Percentiles rank a stretch among this genome's conserved stretches.
phyloP scores from a whole-genome alignment of 2,113 vertebrate genomes.

The Festucalex cinctus region DNA sequence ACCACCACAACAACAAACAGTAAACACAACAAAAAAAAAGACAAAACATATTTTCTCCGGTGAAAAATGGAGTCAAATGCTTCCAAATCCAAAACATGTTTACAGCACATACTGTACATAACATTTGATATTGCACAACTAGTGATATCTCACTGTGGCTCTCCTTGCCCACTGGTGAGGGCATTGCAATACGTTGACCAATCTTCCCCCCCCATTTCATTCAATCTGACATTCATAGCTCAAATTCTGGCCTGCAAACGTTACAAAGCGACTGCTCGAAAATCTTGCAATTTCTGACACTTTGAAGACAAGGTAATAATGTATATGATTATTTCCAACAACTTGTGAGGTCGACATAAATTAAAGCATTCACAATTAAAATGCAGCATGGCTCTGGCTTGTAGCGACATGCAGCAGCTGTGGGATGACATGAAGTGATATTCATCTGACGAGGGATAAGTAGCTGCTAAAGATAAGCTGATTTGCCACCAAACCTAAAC shows the following conservation, averaged over 20 bases:
- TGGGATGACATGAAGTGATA: background rate
- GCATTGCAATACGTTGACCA: too few species aligned
- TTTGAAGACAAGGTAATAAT: background rate
- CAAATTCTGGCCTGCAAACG: too few species aligned
- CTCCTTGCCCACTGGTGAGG: too few species aligned
- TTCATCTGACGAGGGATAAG: background rate
- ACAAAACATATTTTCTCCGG: conserved; percentile 17
- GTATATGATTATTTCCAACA: background rate
- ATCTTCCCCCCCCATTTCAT: too few species aligned
- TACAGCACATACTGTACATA: too few species aligned
- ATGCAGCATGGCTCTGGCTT: background rate
- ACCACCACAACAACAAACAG: conserved; percentile 10
- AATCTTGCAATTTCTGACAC: background rate
- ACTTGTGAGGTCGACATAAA: background rate
- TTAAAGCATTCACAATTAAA: background rate
- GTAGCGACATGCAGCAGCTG: background rate
- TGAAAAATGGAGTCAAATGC: conserved; percentile 15
- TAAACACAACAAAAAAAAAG: background rate
- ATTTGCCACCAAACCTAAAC: background rate
- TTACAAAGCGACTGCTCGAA: too few species aligned
- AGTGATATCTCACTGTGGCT: too few species aligned
- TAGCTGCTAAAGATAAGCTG: background rate
- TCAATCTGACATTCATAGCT: too few species aligned
- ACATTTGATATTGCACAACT: too few species aligned
- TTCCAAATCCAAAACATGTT: background rate